These are phyloP conservation scores for Zaprionus camerounensis DNA, from an alignment of 1,140 invertebrate species.

Conservation along the genomic window DNA sequence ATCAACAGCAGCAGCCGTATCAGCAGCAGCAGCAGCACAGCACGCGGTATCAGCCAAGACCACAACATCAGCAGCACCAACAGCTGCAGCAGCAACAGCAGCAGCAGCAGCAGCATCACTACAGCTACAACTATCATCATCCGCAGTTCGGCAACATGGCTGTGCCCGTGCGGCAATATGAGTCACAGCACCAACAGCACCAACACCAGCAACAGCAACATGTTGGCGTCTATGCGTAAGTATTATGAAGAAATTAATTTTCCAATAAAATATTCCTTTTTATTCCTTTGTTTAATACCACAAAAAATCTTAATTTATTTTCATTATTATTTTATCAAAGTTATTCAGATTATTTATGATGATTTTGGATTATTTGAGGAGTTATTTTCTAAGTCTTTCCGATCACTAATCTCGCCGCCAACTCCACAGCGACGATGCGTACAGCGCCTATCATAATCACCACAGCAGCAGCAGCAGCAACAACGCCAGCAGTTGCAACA, in stretches of 20 bases:
- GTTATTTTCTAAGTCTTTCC: not conserved
- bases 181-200: constrained; percentile 47
- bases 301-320: not conserved
- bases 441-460: constrained; percentile 67
- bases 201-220: constrained; percentile 59
- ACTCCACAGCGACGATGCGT: constrained; percentile 60
- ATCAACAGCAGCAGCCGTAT: constrained; percentile 35
- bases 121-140: constrained; percentile 75
- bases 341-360: constrained; percentile 15
- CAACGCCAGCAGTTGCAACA: constrained; percentile 39
- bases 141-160: constrained; percentile 77
- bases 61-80: constrained; percentile 36
- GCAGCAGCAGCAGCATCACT: constrained; percentile 57
- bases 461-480: constrained; percentile 46
- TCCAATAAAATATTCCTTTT: not conserved
- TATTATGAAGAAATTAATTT: not conserved
- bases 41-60: constrained; percentile 49
- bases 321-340: constrained; percentile 1
- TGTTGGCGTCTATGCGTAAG: constrained; percentile 53
- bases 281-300: not conserved
- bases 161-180: constrained; percentile 63
- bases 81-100: constrained; percentile 44
- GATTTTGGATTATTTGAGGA: constrained; percentile 8
- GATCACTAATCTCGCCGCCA: constrained; percentile 13
- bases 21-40: constrained; percentile 44